Evolutionary conservation across 2,113 vertebrate species (phyloP).

Genomic region (Ciconia boyciana): DNA sequence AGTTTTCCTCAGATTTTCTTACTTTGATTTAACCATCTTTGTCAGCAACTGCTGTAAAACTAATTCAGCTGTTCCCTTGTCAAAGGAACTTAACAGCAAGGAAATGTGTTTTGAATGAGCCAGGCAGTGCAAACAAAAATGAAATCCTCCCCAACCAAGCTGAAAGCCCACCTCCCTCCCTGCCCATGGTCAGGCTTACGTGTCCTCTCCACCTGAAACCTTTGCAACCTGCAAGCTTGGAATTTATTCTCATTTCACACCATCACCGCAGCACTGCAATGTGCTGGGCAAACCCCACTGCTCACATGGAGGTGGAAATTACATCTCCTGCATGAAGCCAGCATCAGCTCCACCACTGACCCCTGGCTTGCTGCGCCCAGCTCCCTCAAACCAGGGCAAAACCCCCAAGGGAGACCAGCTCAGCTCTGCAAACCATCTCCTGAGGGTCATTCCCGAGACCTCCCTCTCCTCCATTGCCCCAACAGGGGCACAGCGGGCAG

Average conservation of each 20-base stretch:
- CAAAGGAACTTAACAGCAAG: background rate
- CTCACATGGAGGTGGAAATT: fast-evolving
- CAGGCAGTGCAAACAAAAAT: background rate
- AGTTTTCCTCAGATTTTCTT: background rate
- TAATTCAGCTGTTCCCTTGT: background rate
- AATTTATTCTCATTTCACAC: background rate
- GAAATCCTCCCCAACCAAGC: background rate
- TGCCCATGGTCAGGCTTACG: background rate
- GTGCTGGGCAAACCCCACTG: background rate
- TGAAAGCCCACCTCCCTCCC: background rate
- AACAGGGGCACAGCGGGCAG: background rate
- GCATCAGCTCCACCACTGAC: background rate
- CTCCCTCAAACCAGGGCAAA: background rate
- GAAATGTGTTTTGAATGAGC: background rate
- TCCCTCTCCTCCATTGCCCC: background rate
- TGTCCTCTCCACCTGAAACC: background rate
- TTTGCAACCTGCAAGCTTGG: background rate
- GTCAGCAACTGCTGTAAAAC: background rate
- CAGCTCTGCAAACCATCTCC: background rate
- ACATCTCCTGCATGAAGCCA: background rate
- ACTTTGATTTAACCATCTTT: background rate
- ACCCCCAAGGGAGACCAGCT: background rate
- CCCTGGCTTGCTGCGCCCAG: background rate
- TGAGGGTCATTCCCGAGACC: background rate
- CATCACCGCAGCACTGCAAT: background rate